Percentiles rank a stretch among this genome's conserved stretches.
phyloP scores from a whole-genome alignment of 2,113 vertebrate genomes.

The Amazona guildingii region DNA sequence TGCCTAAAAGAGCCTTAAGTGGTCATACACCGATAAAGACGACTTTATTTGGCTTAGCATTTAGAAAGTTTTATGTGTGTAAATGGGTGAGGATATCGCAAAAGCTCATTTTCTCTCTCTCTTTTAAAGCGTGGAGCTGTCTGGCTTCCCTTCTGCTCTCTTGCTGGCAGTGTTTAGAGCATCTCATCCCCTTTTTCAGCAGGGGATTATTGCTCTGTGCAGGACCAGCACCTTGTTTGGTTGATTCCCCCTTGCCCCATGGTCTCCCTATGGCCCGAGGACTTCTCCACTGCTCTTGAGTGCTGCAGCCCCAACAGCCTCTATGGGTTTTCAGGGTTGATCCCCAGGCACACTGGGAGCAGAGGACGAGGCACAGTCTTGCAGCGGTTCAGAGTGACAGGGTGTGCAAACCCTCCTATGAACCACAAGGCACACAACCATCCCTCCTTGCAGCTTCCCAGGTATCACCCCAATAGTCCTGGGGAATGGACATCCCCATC shows the following conservation, averaged over 20 bases:
- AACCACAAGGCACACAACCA: neutral
- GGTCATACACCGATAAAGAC: conserved; percentile 34
- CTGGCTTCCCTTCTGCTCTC: conserved; percentile 13
- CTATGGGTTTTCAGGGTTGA: neutral
- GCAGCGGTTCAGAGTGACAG: accelerated
- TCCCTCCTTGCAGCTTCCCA: accelerated
- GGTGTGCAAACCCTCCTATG: neutral
- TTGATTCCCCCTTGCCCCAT: neutral
- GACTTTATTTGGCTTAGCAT: conserved; percentile 49
- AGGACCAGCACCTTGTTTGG: neutral
- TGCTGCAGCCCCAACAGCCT: neutral
- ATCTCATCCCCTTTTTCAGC: neutral
- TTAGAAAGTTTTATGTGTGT: conserved; percentile 39
- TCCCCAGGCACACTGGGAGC: neutral
- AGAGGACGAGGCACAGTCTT: neutral
- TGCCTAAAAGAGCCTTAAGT: conserved; percentile 49
- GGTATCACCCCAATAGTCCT: neutral
- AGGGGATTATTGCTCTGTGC: neutral
- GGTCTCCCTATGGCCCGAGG: accelerated
- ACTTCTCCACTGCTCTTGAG: neutral
- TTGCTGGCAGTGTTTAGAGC: neutral
- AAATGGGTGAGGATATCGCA: conserved; percentile 42
- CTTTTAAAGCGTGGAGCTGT: neutral
- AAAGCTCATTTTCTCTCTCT: conserved; percentile 19
- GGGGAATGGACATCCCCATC: too few relatives aligned